Evolutionary conservation across 2,113 vertebrate genomes (phyloP), one percentile per base, ranked within the genome.

Genomic region (Lichenostomus cassidix): DNA sequence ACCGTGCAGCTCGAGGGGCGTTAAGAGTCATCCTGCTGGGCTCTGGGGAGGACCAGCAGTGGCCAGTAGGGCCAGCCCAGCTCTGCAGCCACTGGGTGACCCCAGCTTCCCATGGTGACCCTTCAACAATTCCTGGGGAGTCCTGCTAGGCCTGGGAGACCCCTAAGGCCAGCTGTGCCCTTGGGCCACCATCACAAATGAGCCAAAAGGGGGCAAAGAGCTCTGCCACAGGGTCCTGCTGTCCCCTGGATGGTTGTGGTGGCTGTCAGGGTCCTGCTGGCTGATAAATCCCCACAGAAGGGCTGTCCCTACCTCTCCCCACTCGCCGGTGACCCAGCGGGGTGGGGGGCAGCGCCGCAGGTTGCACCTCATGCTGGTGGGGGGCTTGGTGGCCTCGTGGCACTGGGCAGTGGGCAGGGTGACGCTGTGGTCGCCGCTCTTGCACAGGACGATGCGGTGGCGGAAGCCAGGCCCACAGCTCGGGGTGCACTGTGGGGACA

Each of bases 391-490:
- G 4, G 98, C 94, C 71, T 98, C 98, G 3, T 97, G 92, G 91
- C 99, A 99, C 92, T 98, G 98, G 2, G 98, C 97, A 19, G 98
- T 97, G 11, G 98, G 98, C 96, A 99, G 95, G 0, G 98, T 98
- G 12, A 98, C 87, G 0, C 98, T 97, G 37, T 98, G 98, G 92
- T 99, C 99, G 0, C 99, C 99, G 10, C 98, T 99, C 95, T 99
- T 99, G 96, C 99, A 99, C 82, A 99, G 98, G 65, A 99, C 98
- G 12, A 99, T 97, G 35, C 99, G 98, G 96, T 99, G 99, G 78
- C 99, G 98, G 97, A 98, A 99, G 58, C 99, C 99, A 0, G 99
- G 99, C 20, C 99, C 99, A 6, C 99, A 99, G 97, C 98, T 99
- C 4, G 99, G 99, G 41, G 99, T 99, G 84, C 99, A 99, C 99